phyloP scores from a whole-genome alignment of 2,113 vertebrate species.

The Hippotragus niger region DNA sequence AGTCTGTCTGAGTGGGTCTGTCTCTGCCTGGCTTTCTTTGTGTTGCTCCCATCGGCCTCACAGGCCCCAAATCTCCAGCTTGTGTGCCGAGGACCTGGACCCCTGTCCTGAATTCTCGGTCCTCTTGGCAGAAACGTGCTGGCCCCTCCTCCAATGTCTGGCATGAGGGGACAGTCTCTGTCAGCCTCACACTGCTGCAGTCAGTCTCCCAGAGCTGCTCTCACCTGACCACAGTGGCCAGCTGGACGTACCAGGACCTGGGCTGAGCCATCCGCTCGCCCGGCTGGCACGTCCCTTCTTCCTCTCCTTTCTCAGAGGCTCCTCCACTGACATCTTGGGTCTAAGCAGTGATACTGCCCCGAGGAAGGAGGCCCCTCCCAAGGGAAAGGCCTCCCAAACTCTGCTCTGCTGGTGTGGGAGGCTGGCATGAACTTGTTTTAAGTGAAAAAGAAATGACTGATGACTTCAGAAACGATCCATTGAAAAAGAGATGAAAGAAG shows the following conservation, averaged over 20 bases:
- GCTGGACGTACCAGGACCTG: neutral
- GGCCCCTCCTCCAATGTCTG: neutral
- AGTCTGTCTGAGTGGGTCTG: neutral
- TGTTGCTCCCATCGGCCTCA: neutral
- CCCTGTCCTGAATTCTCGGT: neutral
- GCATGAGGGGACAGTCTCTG: neutral
- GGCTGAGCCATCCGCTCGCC: too few relatives aligned
- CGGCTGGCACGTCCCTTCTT: rapidly evolving
- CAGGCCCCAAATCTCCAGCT: neutral
- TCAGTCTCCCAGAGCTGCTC: too few relatives aligned
- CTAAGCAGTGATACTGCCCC: neutral
- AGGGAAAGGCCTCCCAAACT: neutral
- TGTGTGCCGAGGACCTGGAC: neutral
- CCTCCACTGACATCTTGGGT: neutral
- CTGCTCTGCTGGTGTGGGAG: neutral
- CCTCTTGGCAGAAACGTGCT: neutral
- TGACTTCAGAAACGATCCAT: neutral
- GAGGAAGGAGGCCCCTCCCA: neutral
- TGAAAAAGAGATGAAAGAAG: neutral
- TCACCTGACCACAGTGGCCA: rapidly evolving
- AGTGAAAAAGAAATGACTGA: neutral
- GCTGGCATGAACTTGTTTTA: neutral
- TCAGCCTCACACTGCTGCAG: neutral
- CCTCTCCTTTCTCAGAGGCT: neutral
- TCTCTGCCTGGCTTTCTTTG: neutral